Evolutionary conservation across 2,797 vertebrate species (phyloP).

Genomic region (Tarsius wallacei): DNA sequence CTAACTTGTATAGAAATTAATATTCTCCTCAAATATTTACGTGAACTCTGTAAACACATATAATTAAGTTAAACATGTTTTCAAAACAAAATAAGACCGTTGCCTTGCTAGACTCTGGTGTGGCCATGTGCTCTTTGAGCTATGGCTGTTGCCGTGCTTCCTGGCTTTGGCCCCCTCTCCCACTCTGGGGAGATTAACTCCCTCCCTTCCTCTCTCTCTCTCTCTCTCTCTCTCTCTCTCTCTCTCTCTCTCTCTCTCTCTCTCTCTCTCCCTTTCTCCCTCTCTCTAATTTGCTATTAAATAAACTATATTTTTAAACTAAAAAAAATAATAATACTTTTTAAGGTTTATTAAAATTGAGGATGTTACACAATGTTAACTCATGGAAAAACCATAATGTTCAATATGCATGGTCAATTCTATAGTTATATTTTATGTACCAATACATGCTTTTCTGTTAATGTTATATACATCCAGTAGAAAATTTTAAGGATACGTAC

Average conservation of each 20-base stretch:
- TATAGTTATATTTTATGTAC: constrained; percentile 51
- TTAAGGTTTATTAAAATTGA: constrained; percentile 32
- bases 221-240: no score
- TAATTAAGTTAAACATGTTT: constrained; percentile 62
- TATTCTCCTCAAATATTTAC: constrained; percentile 57
- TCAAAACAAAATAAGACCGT: neutral
- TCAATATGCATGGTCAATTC: constrained; percentile 37
- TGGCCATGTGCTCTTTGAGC: no score
- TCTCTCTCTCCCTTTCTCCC: no score
- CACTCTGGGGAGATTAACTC: no score
- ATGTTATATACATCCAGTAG: constrained; percentile 63
- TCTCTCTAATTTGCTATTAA: no score
- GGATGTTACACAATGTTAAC: constrained; percentile 33
- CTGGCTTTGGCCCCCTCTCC: no score
- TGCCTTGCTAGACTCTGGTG: no score
- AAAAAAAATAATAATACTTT: neutral
- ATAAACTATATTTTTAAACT: no score
- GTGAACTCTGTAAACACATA: constrained; percentile 57
- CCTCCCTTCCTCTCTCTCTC: no score
- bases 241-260: no score
- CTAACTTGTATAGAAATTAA: constrained; percentile 72
- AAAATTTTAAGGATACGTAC: constrained; percentile 74
- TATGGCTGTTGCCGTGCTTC: no score
- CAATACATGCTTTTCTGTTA: constrained; percentile 69
- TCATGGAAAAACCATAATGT: constrained; percentile 43